Conservation (phyloP, 1,140 invertebrate species). For the Halyomorpha halys region DNA sequence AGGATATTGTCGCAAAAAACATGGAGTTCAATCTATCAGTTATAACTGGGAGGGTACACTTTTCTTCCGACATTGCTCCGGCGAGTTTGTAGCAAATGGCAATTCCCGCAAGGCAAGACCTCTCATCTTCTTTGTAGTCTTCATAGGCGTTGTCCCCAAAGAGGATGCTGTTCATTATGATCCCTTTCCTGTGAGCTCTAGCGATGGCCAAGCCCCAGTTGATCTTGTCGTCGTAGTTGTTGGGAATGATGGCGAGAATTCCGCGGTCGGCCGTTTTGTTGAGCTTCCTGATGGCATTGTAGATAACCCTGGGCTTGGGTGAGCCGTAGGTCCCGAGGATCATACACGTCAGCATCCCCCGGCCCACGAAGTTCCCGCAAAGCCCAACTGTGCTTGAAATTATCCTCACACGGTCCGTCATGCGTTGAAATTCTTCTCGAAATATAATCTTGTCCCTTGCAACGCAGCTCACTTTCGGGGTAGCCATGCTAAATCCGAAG, state of each 20-base stretch:
- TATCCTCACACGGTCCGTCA: background rate
- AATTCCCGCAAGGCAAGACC: background rate
- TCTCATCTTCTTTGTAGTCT: background rate
- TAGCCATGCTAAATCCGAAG: background rate
- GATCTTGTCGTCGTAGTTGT: background rate
- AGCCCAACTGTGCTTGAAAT: background rate
- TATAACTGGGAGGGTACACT: background rate
- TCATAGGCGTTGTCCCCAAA: background rate
- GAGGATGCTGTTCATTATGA: background rate
- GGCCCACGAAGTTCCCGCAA: background rate
- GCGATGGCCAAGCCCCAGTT: background rate
- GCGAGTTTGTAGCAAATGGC: background rate
- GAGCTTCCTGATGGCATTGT: background rate
- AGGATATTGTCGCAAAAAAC: background rate
- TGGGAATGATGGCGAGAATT: background rate
- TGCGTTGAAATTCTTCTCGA: background rate
- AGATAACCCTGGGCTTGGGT: background rate
- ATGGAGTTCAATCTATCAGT: background rate
- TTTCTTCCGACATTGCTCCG: background rate
- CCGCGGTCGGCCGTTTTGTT: background rate
- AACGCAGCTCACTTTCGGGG: background rate
- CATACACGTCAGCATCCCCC: background rate
- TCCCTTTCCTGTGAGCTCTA: background rate
- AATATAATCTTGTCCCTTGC: slow-evolving; percentile 1
- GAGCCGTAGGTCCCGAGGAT: background rate